Base-by-base conservation (phyloP, 2,113 vertebrate genomes). In the Dasyprocta punctata region DNA sequence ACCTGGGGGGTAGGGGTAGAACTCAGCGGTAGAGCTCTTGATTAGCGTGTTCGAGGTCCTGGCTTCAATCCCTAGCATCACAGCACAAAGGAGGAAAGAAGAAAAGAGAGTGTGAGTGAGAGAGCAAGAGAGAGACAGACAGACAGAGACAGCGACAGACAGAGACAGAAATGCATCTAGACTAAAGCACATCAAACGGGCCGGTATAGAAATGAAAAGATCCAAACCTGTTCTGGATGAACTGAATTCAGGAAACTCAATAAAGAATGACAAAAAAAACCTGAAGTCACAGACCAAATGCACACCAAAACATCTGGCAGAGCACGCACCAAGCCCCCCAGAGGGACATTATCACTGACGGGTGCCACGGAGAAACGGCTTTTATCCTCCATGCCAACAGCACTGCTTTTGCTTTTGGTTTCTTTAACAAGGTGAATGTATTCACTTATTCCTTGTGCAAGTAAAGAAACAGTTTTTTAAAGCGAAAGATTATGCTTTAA, bases 81-180 rank as follows among this genome's bases (percentile, higher is more conserved):
- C 77, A 33, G 30, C 47, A 80, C 77, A 41, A 17, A 33, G 28
- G 77, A 3, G 20, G 11, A 54, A 20, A 7, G 41, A 11, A 52
- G 7, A 44, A n/a, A n/a, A n/a, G 7, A 24, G 36, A n/a, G 69
- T 7, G 4, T 9, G 7, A 33, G 13, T 4, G 3, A 33, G 30
- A 47, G 1, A 44, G 1, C 5, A 4, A 41, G 8, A 73, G n/a
- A 44, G 20, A 38, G 4, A 19, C 19, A 13, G 5, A 44, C 2
- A 6, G 41, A 28, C 7, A 28, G 44, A 24, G 17, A 73, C 61
- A 63, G 33, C 41, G 8, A 16, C 3, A 77, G 1, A 73, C 4
- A 65, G 10, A 73, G 69, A 9, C 8, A 78, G 41, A 52, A n/a
- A 6, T 41, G 12, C 26, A 56, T 9, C 16, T 4, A 14, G 24